These are phyloP conservation scores for Augochlorella aurata DNA, from an alignment of 2,888 invertebrate species.

Conservation along the genomic window DNA sequence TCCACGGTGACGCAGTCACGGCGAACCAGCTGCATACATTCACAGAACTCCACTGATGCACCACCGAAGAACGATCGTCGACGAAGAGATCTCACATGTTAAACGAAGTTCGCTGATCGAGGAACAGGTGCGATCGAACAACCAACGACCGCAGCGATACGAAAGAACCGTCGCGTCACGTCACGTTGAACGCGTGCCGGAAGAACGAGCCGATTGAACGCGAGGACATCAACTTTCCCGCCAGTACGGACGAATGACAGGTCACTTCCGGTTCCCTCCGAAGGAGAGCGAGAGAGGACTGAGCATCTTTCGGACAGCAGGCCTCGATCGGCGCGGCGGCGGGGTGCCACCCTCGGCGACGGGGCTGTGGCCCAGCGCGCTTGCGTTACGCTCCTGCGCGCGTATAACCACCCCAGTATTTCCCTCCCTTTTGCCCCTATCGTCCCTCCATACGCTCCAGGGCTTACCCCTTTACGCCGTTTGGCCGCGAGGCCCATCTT, in stretches of 20 bases:
- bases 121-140: background rate
- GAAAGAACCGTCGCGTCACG: background rate
- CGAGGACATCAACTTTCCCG: constrained; percentile 62
- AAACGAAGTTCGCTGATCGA: background rate
- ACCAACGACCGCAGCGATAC: background rate
- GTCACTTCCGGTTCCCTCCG: constrained; percentile 64
- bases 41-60: constrained; percentile 14
- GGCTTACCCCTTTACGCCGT: background rate
- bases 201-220: background rate
- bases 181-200: background rate
- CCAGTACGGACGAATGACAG: constrained; percentile 51
- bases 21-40: background rate
- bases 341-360: constrained; percentile 75
- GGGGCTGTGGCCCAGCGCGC: constrained; percentile 72
- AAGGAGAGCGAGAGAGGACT: constrained; percentile 76
- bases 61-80: background rate
- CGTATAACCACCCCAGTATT: constrained; percentile 60
- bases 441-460: too few species aligned
- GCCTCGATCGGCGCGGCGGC: constrained; percentile 64
- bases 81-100: background rate
- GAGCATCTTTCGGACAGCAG: constrained; percentile 69
- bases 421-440: constrained; percentile 24
- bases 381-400: constrained; percentile 77
- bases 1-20: background rate
- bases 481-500: constrained; percentile 16